A percentile compares a stretch with the other conserved stretches of the same genome.
Evolutionary conservation across 2,113 vertebrate genomes (phyloP).

Genomic region (Andinoacara biseriatus): DNA sequence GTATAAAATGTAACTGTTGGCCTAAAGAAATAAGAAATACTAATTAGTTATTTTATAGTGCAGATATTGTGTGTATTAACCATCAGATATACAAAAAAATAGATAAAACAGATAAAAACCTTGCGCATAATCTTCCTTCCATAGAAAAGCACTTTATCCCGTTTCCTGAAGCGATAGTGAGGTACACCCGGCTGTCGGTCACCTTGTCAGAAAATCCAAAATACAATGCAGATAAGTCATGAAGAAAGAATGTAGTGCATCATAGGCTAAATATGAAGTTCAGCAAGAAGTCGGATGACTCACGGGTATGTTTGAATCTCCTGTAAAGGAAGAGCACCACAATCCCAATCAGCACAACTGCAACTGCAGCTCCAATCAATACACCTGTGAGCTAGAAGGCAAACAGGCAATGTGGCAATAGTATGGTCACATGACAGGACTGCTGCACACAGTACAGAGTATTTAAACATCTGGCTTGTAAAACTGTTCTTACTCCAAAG

Average conservation of each 20-base stretch:
- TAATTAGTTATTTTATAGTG: not conserved
- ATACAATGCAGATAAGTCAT: conserved; percentile 1
- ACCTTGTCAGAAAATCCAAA: conserved; percentile 71
- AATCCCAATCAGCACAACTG: conserved; percentile 80
- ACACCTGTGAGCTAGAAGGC: conserved; percentile 86
- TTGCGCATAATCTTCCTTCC: conserved; percentile 96
- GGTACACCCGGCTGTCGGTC: conserved; percentile 82
- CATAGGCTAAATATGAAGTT: not conserved
- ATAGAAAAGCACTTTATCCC: conserved; percentile 96
- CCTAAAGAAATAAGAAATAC: not conserved
- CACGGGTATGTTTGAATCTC: conserved; percentile 82
- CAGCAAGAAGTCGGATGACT: conserved; percentile 63
- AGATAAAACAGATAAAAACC: conserved; percentile 68
- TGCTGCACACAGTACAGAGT: not conserved
- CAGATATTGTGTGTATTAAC: not conserved
- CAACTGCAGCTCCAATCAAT: conserved; percentile 85
- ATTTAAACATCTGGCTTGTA: not conserved
- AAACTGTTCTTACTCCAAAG: conserved; percentile 1
- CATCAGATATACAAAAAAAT: not conserved
- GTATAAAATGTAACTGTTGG: not conserved
- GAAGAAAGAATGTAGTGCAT: not conserved
- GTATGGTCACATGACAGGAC: not conserved
- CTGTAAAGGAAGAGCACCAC: conserved; percentile 85
- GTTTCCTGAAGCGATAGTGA: conserved; percentile 92
- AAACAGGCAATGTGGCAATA: not conserved